Evolutionary conservation across 2,888 invertebrate genomes (phyloP).

Genomic region (Plutella xylostella): DNA sequence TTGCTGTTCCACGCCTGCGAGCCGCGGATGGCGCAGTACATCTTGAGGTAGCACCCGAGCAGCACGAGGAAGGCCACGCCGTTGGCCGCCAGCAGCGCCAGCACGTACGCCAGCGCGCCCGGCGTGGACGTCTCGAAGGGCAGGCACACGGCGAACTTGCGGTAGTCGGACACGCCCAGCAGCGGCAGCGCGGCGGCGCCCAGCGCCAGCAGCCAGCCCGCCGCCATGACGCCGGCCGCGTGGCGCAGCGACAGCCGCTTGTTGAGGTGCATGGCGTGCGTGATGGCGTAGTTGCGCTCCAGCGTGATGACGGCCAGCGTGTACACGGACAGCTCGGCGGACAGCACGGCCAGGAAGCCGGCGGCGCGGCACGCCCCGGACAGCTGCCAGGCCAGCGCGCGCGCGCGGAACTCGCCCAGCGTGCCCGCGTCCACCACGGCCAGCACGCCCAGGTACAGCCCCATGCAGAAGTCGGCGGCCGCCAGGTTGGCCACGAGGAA

Average conservation of each 20-base stretch:
- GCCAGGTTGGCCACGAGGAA: conserved; percentile 97
- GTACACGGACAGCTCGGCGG: conserved; percentile 94
- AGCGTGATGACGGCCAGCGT: conserved; percentile 96
- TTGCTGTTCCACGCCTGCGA: conserved; percentile 98
- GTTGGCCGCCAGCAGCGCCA: conserved; percentile 91
- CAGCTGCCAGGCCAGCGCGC: conserved; percentile 98
- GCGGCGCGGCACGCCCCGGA: conserved; percentile 93
- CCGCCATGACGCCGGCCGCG: conserved; percentile 91
- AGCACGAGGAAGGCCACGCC: conserved; percentile 94
- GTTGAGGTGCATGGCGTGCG: conserved; percentile 97
- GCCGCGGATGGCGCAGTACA: conserved; percentile 98
- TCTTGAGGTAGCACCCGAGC: conserved; percentile 95
- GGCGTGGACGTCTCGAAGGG: conserved; percentile 91
- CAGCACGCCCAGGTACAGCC: conserved; percentile 87
- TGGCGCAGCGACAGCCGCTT: conserved; percentile 91
- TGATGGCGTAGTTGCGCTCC: conserved; percentile 96
- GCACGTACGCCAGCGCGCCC: conserved; percentile 88
- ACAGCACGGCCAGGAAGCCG: conserved; percentile 94
- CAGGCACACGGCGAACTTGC: conserved; percentile 96
- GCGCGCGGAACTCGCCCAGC: conserved; percentile 94
- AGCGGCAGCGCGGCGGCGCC: conserved; percentile 90
- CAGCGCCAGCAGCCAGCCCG: conserved; percentile 93
- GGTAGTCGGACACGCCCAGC: conserved; percentile 92
- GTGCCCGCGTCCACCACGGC: conserved; percentile 97
- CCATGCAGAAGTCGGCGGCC: conserved; percentile 98